Base-by-base conservation (phyloP, 2,888 invertebrate species). In the Laspeyria flexula region DNA sequence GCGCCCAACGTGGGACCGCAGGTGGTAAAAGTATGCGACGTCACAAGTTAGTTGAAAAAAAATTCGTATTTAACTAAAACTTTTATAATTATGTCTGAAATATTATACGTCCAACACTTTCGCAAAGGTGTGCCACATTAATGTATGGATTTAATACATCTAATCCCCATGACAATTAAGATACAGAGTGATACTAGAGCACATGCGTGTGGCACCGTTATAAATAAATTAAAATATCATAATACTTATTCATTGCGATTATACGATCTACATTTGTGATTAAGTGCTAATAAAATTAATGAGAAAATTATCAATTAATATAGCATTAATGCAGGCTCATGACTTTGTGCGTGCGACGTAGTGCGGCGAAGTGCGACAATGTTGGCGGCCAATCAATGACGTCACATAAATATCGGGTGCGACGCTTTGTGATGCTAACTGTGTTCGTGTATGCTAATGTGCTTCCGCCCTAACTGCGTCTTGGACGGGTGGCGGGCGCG, bases 371-470 rank as follows among this genome's bases (percentile, higher is more conserved):
- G 31, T 45, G 25, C 27, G 25, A 40, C 27, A 34, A 23, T 46
- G 40, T 34, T 40, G 12, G 44, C 45, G 62, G 66, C 74, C 73
- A 76, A 78, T 78, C 75, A 74, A 70, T 73, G 72, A 75, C 66
- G 67, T 73, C 71, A 77, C 80, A 80, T 83, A 85, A 86, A 86
- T 84, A 84, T 83, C 73, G 73, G 69, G 67, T 71, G 73, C 62
- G 67, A 66, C 63, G 73, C 75, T 76, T 88, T 86, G 83, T 85
- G 71, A 87, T 84, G 86, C 82, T 77, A 84, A 83, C 71, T 66
- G 77, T 75, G 81, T 71, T 73, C 78, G 75, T 71, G 72, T 81
- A 86, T 87, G 86, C 77, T 83, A 87, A 86, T 87, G 72, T 65
- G 64, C 65, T 73, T 79, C 81, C 81, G 77, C 69, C 72, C 69